These are phyloP conservation scores for Peribatodes rhomboidaria DNA, from an alignment of 2,888 invertebrate genomes.

Conservation along the genomic window DNA sequence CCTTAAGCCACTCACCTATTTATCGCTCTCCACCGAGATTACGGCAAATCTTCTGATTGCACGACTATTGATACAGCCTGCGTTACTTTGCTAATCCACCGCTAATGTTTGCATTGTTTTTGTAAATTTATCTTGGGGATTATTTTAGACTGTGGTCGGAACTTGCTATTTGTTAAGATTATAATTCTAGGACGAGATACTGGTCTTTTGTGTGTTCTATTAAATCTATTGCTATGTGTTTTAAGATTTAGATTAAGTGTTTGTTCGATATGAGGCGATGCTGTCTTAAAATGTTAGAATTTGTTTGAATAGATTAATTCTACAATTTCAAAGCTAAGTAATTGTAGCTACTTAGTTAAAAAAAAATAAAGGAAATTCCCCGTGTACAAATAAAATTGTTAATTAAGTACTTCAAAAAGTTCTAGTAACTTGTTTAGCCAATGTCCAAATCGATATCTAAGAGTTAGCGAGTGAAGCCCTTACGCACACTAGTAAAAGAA, in stretches of 20 bases:
- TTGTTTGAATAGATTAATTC: neutral
- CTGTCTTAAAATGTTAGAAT: neutral
- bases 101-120: constrained; percentile 70
- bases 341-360: neutral
- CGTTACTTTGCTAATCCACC: constrained; percentile 66
- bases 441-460: neutral
- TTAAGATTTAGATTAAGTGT: constrained; percentile 5
- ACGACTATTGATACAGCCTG: constrained; percentile 66
- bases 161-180: constrained; percentile 36
- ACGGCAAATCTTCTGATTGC: constrained; percentile 76
- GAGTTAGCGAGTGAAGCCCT: neutral
- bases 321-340: neutral
- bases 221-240: constrained; percentile 7
- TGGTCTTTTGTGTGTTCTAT: constrained; percentile 10
- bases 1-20: constrained; percentile 55
- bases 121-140: constrained; percentile 64
- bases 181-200: constrained; percentile 22
- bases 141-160: constrained; percentile 41
- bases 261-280: constrained; percentile 11
- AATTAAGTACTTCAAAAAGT: neutral
- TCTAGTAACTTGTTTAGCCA: neutral
- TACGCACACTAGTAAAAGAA: constrained; percentile 8
- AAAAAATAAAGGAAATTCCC: no score
- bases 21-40: constrained; percentile 74
- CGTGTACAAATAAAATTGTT: no score